A percentile compares a stretch with the other conserved stretches of the same genome.
These are phyloP conservation scores for Orchestia grillus DNA, from an alignment of 1,140 invertebrate genomes.

Conservation along the genomic window DNA sequence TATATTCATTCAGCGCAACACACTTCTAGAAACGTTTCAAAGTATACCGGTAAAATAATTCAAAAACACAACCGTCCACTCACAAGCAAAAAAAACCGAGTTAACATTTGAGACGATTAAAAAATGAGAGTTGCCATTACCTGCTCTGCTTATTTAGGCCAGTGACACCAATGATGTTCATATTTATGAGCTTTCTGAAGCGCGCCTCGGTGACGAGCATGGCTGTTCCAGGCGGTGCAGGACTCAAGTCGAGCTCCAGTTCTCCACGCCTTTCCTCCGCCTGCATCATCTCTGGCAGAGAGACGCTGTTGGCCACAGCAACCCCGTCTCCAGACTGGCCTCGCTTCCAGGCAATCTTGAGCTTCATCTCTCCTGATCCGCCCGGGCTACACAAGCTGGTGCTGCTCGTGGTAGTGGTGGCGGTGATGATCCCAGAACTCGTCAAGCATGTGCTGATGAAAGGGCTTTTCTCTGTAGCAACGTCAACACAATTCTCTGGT, in stretches of 20 bases:
- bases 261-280: slow-evolving; percentile 63
- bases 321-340: background rate
- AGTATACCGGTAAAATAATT: background rate
- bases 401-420: background rate
- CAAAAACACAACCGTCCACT: slow-evolving; percentile 14
- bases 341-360: background rate
- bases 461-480: background rate
- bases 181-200: slow-evolving; percentile 59
- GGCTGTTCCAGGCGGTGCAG: slow-evolving; percentile 61
- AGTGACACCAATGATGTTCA: slow-evolving; percentile 58
- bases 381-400: background rate
- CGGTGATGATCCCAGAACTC: background rate
- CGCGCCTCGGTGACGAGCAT: slow-evolving; percentile 53
- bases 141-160: slow-evolving; percentile 66
- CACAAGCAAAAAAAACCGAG: background rate
- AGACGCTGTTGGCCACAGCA: background rate
- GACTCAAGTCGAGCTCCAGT: slow-evolving; percentile 63
- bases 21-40: slow-evolving; percentile 51
- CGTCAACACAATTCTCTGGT: background rate
- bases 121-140: slow-evolving; percentile 40
- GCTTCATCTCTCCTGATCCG: background rate
- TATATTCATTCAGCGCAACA: background rate
- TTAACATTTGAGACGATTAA: background rate
- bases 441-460: background rate
- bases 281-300: slow-evolving; percentile 65